Evolutionary conservation across 2,888 invertebrate species (phyloP), one percentile per base, ranked within the genome.

Genomic region (Siphlonurus alternatus): DNA sequence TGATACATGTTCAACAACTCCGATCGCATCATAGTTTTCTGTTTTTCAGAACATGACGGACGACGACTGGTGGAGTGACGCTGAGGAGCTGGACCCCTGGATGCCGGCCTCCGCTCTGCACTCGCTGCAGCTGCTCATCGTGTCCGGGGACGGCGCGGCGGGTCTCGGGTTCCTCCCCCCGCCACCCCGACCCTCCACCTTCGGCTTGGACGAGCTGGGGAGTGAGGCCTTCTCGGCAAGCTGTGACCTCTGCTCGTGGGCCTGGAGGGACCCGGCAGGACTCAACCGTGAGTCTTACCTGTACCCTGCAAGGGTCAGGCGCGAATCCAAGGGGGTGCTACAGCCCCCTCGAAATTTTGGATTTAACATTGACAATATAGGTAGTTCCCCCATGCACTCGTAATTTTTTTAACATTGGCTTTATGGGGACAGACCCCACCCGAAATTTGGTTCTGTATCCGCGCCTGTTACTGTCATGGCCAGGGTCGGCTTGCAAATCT

Each of bases 211-310:
- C 7, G 56, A 56, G 20, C 20, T 56, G 56, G 56, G 56, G 15
- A 56, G 56, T 22, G 56, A 56, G n/a, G 56, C 56, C 56, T 56
- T 56, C 56, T 18, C 56, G 7, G n/a, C 86, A 71, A 85, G 85
- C 72, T 86, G 86, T 76, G 86, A 86, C 77, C 79, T 86, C 69
- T 86, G 86, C 75, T 80, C 85, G 70, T 86, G 86, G 86, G 86
- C 86, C 70, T 82, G 83, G 80, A 81, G 82, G 72, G 77, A 77
- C 68, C 7, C n/a, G n/a, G 56, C 56, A n/a, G 7, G 5, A 10
- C 5, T 3, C 20, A 56, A 56, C 20, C 56, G 56, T 56, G 20
- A 56, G 56, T 38, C 15, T 38, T 38, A 38, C 15, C 15, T 38
- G 15, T 38, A 38, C 38, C n/a, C n/a, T n/a, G n/a, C n/a, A n/a